A percentile compares a stretch with the other conserved stretches of the same genome.
Conservation (phyloP, 2,888 invertebrate species). For the Agrilus mali region DNA sequence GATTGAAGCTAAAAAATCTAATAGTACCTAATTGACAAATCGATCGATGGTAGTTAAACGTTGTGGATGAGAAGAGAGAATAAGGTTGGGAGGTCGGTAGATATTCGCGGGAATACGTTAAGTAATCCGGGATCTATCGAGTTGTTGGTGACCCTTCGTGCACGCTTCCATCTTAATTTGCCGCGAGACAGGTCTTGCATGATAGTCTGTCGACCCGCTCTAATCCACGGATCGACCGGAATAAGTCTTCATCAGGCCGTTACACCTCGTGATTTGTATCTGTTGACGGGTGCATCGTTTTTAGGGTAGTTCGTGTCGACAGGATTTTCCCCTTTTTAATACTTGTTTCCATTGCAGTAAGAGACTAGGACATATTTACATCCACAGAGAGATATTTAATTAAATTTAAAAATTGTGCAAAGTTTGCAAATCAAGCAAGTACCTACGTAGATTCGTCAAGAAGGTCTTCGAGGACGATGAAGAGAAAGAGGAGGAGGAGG, state of each 20-base stretch:
- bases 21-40: no score
- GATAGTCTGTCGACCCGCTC: conserved; percentile 1
- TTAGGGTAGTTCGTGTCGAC: conserved; percentile 19
- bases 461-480: no score
- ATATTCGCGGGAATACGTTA: neutral
- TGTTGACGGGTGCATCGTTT: conserved; percentile 18
- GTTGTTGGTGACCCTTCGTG: neutral
- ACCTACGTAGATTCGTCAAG: no score
- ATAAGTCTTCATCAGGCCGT: conserved; percentile 28
- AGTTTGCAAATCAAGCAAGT: no score
- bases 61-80: no score
- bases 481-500: no score
- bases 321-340: conserved; percentile 10
- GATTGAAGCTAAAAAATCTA: no score
- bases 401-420: no score
- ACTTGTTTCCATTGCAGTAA: no score
- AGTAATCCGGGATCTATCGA: neutral
- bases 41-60: no score
- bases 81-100: no score
- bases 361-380: no score
- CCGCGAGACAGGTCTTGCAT: conserved; percentile 8
- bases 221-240: conserved; percentile 24
- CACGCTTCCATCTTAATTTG: conserved; percentile 18
- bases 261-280: conserved; percentile 26
- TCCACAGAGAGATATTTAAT: conserved; percentile 25